These are phyloP conservation scores for Calcarius lapponicus DNA, from an alignment of 2,797 vertebrate species.

Conservation along the genomic window DNA sequence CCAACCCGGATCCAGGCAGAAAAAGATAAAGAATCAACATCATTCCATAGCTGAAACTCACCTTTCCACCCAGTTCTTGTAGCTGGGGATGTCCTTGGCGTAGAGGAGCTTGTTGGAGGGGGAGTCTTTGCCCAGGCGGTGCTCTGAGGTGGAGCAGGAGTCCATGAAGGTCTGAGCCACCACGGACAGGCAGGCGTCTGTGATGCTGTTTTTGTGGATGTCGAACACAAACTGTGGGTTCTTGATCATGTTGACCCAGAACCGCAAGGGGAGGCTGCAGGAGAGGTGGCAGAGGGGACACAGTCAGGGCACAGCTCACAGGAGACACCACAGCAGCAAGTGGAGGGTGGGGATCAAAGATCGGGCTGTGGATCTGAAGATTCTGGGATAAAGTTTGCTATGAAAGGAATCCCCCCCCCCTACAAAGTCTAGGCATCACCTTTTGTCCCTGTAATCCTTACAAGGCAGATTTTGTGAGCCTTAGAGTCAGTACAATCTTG, in stretches of 20 bases:
- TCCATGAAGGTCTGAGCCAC: slow-evolving; percentile 99
- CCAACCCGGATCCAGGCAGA: background rate
- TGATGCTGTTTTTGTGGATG: slow-evolving; percentile 98
- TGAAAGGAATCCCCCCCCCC: background rate
- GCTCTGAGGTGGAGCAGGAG: slow-evolving; percentile 96
- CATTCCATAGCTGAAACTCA: slow-evolving; percentile 39
- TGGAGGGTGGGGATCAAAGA: background rate
- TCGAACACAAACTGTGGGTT: slow-evolving; percentile 86
- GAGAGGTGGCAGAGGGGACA: background rate
- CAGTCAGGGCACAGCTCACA: background rate
- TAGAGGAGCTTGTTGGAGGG: slow-evolving; percentile 98
- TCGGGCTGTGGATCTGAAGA: fast-evolving
- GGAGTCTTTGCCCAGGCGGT: slow-evolving; percentile 97
- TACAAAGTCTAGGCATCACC: background rate
- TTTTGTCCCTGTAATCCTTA: background rate
- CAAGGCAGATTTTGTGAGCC: background rate
- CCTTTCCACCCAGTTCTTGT: slow-evolving; percentile 99
- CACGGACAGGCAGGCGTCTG: slow-evolving; percentile 93
- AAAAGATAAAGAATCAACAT: background rate
- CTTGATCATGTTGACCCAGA: slow-evolving; percentile 87
- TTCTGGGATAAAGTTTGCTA: background rate
- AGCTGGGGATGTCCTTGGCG: slow-evolving; percentile 98
- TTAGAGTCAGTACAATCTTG: background rate
- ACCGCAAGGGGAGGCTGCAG: slow-evolving; percentile 77
- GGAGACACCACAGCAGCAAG: background rate